Evolutionary conservation across 2,113 vertebrate species (phyloP).

Genomic region (Malaclemys terrapin): DNA sequence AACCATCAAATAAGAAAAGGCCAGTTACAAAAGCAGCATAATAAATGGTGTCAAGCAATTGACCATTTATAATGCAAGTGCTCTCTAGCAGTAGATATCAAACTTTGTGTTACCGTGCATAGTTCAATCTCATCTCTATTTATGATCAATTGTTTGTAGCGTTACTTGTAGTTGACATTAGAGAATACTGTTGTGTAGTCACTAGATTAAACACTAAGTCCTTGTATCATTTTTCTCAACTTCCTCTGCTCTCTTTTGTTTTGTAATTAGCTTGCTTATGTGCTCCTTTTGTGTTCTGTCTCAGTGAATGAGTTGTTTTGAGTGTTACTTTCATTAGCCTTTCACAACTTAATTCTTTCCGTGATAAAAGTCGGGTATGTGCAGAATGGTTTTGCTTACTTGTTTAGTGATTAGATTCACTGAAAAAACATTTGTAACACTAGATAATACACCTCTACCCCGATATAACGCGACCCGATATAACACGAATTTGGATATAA

Average conservation of each 20-base stretch:
- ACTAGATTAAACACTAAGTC: background rate
- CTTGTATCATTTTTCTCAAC: background rate
- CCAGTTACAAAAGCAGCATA: constrained; percentile 90
- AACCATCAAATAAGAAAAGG: constrained; percentile 90
- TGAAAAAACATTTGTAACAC: background rate
- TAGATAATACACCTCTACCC: background rate
- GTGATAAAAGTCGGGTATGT: background rate
- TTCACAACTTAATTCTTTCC: background rate
- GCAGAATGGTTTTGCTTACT: background rate
- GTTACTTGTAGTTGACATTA: background rate
- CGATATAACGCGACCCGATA: too few species aligned
- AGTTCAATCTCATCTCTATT: background rate
- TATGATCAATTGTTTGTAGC: constrained; percentile 38
- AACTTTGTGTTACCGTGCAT: constrained; percentile 36
- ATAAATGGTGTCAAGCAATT: constrained; percentile 87
- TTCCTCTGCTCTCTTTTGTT: background rate
- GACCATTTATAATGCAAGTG: constrained; percentile 91
- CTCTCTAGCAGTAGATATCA: constrained; percentile 53
- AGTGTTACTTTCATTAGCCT: background rate
- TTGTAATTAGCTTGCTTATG: background rate
- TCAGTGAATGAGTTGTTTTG: background rate
- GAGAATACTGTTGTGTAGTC: background rate
- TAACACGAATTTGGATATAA: too few species aligned
- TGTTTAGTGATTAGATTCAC: background rate
- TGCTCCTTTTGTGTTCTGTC: background rate